phyloP scores from a whole-genome alignment of 2,113 vertebrate species.

The Tachuris rubrigastra region DNA sequence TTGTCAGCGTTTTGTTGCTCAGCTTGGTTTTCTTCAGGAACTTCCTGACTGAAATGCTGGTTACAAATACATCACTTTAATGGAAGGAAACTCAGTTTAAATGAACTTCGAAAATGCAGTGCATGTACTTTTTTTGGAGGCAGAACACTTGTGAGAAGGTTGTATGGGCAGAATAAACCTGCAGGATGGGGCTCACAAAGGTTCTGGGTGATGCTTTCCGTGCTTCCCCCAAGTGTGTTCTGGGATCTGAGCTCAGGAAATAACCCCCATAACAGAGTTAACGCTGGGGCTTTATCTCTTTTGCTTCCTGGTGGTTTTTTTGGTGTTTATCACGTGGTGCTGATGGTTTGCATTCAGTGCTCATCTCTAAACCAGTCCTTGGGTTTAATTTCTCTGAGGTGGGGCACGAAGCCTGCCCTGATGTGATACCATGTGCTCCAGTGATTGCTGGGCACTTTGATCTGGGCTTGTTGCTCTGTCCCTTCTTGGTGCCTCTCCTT shows the following conservation, averaged over 20 bases:
- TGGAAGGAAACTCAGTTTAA: neutral
- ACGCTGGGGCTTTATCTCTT: fast-evolving
- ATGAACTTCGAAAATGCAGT: neutral
- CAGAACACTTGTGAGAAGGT: neutral
- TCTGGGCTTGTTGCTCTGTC: neutral
- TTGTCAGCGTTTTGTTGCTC: neutral
- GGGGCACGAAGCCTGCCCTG: neutral
- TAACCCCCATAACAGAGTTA: neutral
- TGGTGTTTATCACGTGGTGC: neutral
- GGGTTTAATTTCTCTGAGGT: neutral
- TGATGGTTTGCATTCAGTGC: neutral
- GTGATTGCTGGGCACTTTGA: neutral
- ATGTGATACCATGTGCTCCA: fast-evolving
- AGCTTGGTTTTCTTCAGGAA: neutral
- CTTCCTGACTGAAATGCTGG: neutral
- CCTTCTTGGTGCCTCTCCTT: neutral
- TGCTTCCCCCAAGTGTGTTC: neutral
- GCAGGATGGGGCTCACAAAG: neutral
- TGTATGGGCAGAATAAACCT: neutral
- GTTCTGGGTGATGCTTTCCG: neutral
- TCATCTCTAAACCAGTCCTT: neutral
- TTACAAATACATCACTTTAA: neutral
- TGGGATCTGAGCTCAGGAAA: neutral
- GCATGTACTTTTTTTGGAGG: fast-evolving
- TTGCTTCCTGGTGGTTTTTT: neutral